A percentile compares a stretch with the other conserved stretches of the same genome.
These are phyloP conservation scores for Salminus brasiliensis DNA, from an alignment of 2,113 vertebrate species.

Conservation along the genomic window DNA sequence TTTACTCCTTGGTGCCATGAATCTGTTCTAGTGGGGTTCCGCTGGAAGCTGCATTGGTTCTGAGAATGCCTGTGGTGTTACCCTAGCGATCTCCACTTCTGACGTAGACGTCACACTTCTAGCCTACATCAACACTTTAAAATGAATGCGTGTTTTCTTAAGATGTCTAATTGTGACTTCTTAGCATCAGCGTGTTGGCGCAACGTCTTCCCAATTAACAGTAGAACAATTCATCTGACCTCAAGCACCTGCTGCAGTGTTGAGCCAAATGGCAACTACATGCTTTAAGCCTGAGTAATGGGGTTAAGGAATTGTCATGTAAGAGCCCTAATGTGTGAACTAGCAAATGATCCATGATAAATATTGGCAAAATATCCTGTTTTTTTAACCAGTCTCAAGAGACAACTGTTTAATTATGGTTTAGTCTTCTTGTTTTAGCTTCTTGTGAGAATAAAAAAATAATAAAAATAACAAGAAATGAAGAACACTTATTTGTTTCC, in stretches of 20 bases:
- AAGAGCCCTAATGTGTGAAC: neutral
- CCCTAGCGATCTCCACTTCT: slow-evolving; percentile 20
- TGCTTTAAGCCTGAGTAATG: neutral
- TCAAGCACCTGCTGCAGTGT: neutral
- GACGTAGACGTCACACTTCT: neutral
- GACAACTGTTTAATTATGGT: neutral
- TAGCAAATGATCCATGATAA: neutral
- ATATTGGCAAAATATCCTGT: neutral
- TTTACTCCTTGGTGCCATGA: slow-evolving; percentile 50
- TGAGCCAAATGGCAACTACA: neutral
- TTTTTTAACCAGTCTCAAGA: neutral
- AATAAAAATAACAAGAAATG: neutral
- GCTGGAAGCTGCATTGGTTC: slow-evolving; percentile 27
- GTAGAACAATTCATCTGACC: neutral
- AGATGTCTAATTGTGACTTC: neutral
- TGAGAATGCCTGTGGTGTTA: slow-evolving; percentile 33
- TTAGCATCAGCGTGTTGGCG: neutral
- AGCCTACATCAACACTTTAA: slow-evolving; percentile 26
- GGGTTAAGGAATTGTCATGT: neutral
- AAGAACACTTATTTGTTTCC: neutral
- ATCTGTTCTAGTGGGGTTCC: slow-evolving; percentile 41
- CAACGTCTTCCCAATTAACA: neutral
- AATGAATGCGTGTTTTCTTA: neutral
- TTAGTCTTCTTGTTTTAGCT: neutral
- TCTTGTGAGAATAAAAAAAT: neutral